Conservation (phyloP, 1,140 invertebrate genomes). For the Epicauta chinensis region DNA sequence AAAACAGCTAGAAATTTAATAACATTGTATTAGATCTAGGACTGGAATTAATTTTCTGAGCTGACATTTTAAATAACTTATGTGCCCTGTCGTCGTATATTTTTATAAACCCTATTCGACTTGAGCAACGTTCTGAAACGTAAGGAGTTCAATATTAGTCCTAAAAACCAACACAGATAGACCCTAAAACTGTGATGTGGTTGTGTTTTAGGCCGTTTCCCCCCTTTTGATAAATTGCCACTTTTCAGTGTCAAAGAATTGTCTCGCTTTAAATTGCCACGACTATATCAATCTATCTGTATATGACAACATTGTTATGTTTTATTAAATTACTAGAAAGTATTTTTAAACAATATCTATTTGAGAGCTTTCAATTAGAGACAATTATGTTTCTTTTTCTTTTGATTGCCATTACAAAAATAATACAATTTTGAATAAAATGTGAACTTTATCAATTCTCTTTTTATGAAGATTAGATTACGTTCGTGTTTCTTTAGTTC, state of each 20-base stretch:
- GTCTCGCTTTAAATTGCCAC: conserved; percentile 24
- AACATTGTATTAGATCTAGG: conserved; percentile 35
- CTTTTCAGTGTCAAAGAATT: conserved; percentile 36
- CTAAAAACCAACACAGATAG: not conserved
- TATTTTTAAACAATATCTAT: too few species aligned
- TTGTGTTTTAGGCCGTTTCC: conserved; percentile 15
- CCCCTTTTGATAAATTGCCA: conserved; percentile 35
- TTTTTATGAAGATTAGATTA: too few species aligned
- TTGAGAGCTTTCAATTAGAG: too few species aligned
- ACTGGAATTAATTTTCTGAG: conserved; percentile 39
- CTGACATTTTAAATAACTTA: conserved; percentile 43
- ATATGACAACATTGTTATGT: conserved; percentile 12
- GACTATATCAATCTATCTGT: conserved; percentile 18
- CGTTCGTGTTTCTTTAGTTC: too few species aligned
- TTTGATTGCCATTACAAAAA: too few species aligned
- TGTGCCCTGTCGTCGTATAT: conserved; percentile 39
- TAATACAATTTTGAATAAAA: too few species aligned
- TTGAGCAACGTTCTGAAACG: conserved; percentile 30
- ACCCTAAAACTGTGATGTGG: not conserved
- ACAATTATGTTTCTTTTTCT: too few species aligned
- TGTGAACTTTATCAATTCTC: too few species aligned
- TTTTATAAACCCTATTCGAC: conserved; percentile 41
- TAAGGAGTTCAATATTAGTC: not conserved
- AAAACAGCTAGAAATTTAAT: conserved; percentile 34
- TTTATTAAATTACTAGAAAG: conserved; percentile 12